These are phyloP conservation scores for Sphaeridia pumilis DNA, from an alignment of 2,888 invertebrate species.

Conservation along the genomic window DNA sequence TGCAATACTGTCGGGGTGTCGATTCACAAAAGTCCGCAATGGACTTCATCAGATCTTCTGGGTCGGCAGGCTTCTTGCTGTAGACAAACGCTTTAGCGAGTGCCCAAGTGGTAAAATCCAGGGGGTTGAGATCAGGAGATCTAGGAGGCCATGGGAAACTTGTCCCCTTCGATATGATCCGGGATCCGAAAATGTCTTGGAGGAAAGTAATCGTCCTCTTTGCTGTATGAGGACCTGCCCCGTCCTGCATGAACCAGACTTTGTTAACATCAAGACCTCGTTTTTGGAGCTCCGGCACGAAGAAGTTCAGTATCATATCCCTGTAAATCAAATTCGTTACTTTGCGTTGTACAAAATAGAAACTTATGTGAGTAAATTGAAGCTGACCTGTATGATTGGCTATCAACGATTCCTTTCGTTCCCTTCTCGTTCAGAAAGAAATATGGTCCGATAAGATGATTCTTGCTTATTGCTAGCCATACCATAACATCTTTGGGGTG, in stretches of 20 bases:
- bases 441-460: no score
- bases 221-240: not conserved
- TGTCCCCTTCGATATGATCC: not conserved
- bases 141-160: not conserved
- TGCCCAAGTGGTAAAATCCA: not conserved
- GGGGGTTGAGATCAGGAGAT: not conserved
- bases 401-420: no score
- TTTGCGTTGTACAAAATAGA: not conserved
- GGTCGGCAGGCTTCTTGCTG: not conserved
- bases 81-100: not conserved
- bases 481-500: not conserved
- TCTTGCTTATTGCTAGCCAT: no score
- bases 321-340: not conserved
- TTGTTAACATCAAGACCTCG: not conserved
- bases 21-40: no score
- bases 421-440: no score
- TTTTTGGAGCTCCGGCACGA: not conserved
- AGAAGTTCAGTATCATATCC: not conserved
- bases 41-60: no score
- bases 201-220: not conserved
- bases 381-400: no score
- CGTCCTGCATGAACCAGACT: not conserved
- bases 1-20: no score
- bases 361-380: no score
- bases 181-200: not conserved